Base-by-base conservation (phyloP, 2,113 vertebrate species). In the Brachyistius frenatus region DNA sequence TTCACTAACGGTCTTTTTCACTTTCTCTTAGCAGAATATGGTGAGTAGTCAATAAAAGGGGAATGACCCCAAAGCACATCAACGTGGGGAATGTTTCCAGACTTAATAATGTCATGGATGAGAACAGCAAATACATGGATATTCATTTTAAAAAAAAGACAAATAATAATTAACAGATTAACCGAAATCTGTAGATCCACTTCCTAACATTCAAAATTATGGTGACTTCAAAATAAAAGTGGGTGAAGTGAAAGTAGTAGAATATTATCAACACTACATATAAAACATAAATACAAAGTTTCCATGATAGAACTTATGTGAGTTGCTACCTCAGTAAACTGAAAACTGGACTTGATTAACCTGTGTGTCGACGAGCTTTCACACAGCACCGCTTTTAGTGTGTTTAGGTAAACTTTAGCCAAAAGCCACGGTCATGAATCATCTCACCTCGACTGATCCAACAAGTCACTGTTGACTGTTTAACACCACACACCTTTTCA, bases 271-370 rank as follows among this genome's bases (percentile, higher is more conserved):
- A 54, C 11, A 15, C 30, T 64, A 44, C 31, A 35, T 41, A 37
- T 33, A 41, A 33, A 13, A 60, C 49, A 52, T 5, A 63, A 55
- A 73, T 41, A 10, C 0, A 76, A 61, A 41, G 49, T 36, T 49
- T 5, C 8, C 14, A 3, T 13, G 5, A 44, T 55, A 72, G 39
- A 67, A 41, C 41, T 49, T 66, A 55, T 46, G 47, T 39, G 16
- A 77, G 61, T 58, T 44, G 77, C 86, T 86, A 83, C 87, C 80
- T 91, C 90, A 78, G 63, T 75, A 63, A 85, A 75, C 52, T 53
- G 4, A 36, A 72, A 78, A 73, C 76, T 78, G 85, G 81, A 87
- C 23, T 23, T 56, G 36, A 16, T 37, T 23, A 23, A 23, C 23
- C 23, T 41, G 11, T 54, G 50, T 58, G 63, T 66, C 60, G 46